Conservation (phyloP, 2,113 vertebrate species). For the Pelecanus crispus region DNA sequence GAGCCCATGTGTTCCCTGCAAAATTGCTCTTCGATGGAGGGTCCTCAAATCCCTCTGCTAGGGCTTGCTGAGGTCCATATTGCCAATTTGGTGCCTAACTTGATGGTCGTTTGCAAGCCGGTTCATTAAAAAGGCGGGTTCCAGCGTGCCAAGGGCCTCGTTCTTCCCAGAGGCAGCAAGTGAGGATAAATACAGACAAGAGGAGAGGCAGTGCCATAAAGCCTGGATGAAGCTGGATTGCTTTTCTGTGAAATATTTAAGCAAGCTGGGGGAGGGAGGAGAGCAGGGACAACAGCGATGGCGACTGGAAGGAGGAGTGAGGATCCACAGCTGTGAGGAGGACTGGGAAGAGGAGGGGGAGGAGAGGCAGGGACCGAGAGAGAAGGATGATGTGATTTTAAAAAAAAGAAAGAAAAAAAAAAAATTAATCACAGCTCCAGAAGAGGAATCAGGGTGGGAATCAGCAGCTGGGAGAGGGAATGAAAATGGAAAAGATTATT, state of each 20-base stretch:
- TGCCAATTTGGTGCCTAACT: background rate
- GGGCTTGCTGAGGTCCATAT: background rate
- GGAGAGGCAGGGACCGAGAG: background rate
- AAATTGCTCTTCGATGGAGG: rapidly evolving
- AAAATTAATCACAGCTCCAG: constrained; percentile 59
- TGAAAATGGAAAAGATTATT: constrained; percentile 64
- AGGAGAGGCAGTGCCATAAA: background rate
- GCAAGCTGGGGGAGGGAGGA: background rate
- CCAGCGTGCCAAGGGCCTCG: background rate
- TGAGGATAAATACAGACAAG: background rate
- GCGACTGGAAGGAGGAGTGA: constrained; percentile 5
- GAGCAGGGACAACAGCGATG: background rate
- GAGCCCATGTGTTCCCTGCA: background rate
- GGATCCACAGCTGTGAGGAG: constrained; percentile 65
- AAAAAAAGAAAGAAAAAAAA: background rate
- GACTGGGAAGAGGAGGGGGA: background rate
- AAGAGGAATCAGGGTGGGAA: constrained; percentile 61
- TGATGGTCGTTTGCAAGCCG: rapidly evolving
- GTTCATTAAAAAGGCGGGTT: background rate
- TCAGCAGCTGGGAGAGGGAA: constrained; percentile 64
- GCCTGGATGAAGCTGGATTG: background rate
- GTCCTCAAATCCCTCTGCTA: background rate
- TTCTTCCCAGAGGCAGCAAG: background rate
- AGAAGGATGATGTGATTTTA: constrained; percentile 47
- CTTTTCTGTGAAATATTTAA: constrained; percentile 47